phyloP scores from a whole-genome alignment of 2,797 vertebrate species.

The Xenentodon cancila region DNA sequence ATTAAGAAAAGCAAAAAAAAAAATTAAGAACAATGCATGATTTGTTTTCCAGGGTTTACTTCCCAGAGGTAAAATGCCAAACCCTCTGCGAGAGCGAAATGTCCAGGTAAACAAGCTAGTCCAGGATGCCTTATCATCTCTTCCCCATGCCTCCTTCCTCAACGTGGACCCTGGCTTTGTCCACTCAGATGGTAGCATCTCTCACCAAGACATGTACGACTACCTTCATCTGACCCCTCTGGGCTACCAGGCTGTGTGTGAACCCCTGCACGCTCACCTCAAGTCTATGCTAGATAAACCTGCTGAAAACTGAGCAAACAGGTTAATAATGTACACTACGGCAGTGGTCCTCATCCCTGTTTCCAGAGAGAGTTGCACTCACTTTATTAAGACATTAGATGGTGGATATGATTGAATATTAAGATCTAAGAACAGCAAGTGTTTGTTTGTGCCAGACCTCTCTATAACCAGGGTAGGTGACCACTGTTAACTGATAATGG shows the following conservation, averaged over 20 bases:
- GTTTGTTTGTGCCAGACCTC: conserved; percentile 32
- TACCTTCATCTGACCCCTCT: conserved; percentile 91
- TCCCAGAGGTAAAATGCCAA: conserved; percentile 88
- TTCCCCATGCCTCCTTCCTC: conserved; percentile 84
- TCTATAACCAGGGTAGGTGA: conserved; percentile 57
- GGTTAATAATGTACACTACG: conserved; percentile 50
- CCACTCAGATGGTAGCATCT: conserved; percentile 88
- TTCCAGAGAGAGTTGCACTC: conserved; percentile 41
- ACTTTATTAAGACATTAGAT: conserved; percentile 40
- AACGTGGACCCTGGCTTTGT: conserved; percentile 90
- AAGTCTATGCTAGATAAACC: conserved; percentile 84
- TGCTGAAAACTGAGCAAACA: conserved; percentile 68
- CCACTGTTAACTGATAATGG: conserved; percentile 66
- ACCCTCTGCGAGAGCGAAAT: conserved; percentile 88
- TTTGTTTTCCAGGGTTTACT: conserved; percentile 83
- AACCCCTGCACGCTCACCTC: conserved; percentile 83
- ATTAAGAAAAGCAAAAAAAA: background rate
- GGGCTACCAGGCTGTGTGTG: conserved; percentile 88
- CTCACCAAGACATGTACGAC: conserved; percentile 93
- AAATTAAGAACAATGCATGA: background rate
- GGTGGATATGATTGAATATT: conserved; percentile 31
- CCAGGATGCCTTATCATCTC: conserved; percentile 71
- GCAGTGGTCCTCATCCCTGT: conserved; percentile 61
- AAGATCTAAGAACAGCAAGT: conserved; percentile 36
- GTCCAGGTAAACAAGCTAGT: conserved; percentile 85